phyloP scores from a whole-genome alignment of 37 sponge, comb jelly and placozoan genomes.

The Axinella damicornis region DNA sequence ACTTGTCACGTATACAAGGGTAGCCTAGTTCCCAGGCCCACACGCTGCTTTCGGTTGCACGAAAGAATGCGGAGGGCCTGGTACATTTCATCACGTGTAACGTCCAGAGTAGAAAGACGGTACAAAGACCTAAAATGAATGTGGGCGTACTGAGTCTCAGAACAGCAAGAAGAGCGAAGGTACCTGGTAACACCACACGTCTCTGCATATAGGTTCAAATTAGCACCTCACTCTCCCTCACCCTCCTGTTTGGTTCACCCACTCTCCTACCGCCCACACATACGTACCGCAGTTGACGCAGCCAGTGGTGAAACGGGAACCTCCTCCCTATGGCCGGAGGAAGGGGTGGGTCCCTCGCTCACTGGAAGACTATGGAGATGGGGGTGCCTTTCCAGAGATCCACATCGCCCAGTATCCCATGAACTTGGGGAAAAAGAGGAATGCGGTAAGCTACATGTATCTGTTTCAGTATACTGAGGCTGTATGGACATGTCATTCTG shows the following conservation, averaged over 20 bases:
- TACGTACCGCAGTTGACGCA: slow-evolving; percentile 33
- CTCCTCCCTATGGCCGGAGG: slow-evolving; percentile 94
- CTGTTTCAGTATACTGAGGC: no score
- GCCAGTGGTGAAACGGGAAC: slow-evolving; percentile 63
- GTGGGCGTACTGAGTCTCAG: no score
- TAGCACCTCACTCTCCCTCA: neutral
- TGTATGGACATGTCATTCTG: no score
- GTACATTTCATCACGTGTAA: no score
- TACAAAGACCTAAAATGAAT: no score
- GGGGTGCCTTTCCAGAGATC: slow-evolving; percentile 99
- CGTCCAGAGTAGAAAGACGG: no score
- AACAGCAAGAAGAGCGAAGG: no score
- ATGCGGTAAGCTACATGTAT: neutral
- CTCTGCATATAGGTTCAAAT: no score
- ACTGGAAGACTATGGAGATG: slow-evolving; percentile 94
- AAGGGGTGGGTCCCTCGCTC: slow-evolving; percentile 96
- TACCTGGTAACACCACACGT: no score
- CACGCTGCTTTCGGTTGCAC: no score
- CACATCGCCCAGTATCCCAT: slow-evolving; percentile 95
- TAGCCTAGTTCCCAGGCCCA: no score
- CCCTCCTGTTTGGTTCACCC: neutral
- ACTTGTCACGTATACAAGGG: neutral
- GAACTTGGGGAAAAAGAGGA: slow-evolving; percentile 92
- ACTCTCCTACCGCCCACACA: neutral
- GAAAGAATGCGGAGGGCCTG: no score